Conservation (phyloP, 1,140 invertebrate species). For the Pteromalus puparum region DNA sequence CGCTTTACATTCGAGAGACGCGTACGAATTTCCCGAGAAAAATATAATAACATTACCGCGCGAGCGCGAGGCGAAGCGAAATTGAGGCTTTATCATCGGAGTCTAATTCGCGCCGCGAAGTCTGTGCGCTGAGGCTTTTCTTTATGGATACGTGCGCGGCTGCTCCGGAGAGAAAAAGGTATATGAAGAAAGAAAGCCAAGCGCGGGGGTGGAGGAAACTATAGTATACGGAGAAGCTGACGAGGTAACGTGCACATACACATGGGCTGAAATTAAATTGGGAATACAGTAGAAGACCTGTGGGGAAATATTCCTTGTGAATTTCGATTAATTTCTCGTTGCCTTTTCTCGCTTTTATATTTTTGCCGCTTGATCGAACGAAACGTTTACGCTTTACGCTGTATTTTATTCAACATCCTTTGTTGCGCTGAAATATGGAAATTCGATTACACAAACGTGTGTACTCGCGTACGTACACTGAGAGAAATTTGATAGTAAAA, state of each 20-base stretch:
- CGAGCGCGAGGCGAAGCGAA: not conserved
- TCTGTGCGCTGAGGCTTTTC: not conserved
- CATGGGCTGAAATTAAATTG: not conserved
- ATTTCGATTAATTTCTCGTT: too few relatives aligned
- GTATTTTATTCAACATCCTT: too few relatives aligned
- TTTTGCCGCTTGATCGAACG: too few relatives aligned
- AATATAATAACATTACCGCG: not conserved
- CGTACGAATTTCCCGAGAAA: not conserved
- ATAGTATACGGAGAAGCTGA: not conserved
- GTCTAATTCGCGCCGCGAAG: slow-evolving; percentile 20
- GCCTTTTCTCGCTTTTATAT: too few relatives aligned
- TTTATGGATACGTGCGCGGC: not conserved
- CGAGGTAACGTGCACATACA: not conserved
- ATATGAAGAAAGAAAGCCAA: too few relatives aligned
- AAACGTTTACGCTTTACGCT: too few relatives aligned
- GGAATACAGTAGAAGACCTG: not conserved
- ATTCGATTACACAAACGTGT: too few relatives aligned
- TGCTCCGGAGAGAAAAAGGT: not conserved
- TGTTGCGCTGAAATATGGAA: too few relatives aligned
- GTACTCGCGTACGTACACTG: too few relatives aligned
- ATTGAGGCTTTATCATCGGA: slow-evolving; percentile 14
- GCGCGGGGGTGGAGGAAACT: too few relatives aligned
- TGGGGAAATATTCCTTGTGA: too few relatives aligned
- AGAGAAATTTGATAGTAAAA: too few relatives aligned
- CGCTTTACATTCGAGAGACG: not conserved